A percentile compares a stretch with the other conserved stretches of the same genome.
Conservation (phyloP, 2,113 vertebrate species). For the Lepisosteus osseus region DNA sequence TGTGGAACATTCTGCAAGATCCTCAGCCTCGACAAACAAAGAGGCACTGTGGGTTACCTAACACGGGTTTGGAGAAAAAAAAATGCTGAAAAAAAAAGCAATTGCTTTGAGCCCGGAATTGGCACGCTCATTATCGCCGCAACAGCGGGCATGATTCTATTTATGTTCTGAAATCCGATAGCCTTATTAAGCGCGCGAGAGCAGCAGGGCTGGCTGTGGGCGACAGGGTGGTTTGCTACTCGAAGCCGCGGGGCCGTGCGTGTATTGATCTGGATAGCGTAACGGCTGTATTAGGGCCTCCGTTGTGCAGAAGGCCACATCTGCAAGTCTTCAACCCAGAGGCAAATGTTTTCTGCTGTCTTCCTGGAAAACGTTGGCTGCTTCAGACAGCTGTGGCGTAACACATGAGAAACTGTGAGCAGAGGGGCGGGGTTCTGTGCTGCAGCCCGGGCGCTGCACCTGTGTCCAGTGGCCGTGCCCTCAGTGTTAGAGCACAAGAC, state of each 20-base stretch:
- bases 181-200: not conserved
- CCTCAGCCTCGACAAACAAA: not conserved
- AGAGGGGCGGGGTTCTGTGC: too few relatives aligned
- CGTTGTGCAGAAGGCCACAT: not conserved
- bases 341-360: too few relatives aligned
- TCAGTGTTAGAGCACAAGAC: too few relatives aligned
- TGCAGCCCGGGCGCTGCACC: too few relatives aligned
- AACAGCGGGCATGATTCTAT: not conserved
- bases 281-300: not conserved
- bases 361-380: too few relatives aligned
- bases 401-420: not conserved
- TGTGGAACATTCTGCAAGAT: not conserved
- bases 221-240: too few relatives aligned
- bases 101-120: not conserved
- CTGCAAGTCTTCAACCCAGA: not conserved
- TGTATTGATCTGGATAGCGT: not conserved
- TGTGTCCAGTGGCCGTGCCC: too few relatives aligned
- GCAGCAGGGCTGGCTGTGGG: not conserved
- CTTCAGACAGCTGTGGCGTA: not conserved
- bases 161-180: constrained; percentile 6
- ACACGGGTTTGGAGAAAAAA: not conserved
- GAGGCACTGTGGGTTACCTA: not conserved
- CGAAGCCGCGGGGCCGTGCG: not conserved
- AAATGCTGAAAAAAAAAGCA: too few relatives aligned
- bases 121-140: not conserved